Percentiles rank a stretch among this genome's conserved stretches.
Conservation (phyloP, 2,888 invertebrate species). For the Adelognathus sp. region DNA sequence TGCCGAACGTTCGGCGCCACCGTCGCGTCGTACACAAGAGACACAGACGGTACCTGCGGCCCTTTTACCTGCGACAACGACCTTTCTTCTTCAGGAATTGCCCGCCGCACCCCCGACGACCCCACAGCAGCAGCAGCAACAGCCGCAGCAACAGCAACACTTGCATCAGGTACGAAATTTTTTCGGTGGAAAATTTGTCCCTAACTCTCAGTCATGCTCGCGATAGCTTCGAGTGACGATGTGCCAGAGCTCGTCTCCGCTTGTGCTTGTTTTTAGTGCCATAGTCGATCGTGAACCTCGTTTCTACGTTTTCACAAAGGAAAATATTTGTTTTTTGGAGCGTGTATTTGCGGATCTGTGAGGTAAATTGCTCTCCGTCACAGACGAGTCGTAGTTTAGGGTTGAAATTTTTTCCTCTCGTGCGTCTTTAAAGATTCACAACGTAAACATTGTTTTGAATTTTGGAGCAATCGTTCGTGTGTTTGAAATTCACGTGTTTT, state of each 20-base stretch:
- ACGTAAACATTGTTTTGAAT: no score
- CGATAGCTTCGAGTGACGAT: neutral
- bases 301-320: conserved; percentile 8
- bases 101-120: conserved; percentile 71
- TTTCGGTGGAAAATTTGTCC: conserved; percentile 3
- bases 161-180: conserved; percentile 72
- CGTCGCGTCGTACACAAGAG: conserved; percentile 77
- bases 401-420: no score
- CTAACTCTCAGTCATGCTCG: conserved; percentile 3
- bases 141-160: no score
- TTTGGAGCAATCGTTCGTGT: no score
- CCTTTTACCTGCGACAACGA: conserved; percentile 71
- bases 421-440: no score
- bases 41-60: conserved; percentile 77
- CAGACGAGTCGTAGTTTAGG: no score
- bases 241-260: no score
- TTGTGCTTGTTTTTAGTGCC: no score
- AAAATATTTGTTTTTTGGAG: neutral
- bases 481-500: no score
- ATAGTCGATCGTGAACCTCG: no score
- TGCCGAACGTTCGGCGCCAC: conserved; percentile 76
- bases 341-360: neutral
- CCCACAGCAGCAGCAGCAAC: conserved; percentile 73
- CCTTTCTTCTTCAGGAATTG: conserved; percentile 75
- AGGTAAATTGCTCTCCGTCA: no score